These are phyloP conservation scores for Synergus umbraculus DNA, from an alignment of 2,888 invertebrate species.

Conservation along the genomic window DNA sequence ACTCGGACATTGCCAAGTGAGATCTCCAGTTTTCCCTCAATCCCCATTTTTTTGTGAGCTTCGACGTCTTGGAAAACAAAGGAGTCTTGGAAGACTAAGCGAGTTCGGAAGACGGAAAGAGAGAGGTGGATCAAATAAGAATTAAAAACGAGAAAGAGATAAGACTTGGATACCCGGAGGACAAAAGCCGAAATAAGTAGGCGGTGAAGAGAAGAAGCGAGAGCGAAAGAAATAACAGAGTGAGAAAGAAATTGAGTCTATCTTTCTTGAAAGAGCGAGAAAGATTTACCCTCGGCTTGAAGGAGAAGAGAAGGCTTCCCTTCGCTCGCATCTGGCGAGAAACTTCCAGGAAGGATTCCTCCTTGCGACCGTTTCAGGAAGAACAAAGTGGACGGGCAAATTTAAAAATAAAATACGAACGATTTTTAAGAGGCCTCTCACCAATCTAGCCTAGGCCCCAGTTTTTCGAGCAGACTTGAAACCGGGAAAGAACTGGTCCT, in stretches of 20 bases:
- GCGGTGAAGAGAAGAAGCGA: slow-evolving; percentile 31
- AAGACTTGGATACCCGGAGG: slow-evolving; percentile 36
- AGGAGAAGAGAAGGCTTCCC: slow-evolving; percentile 39
- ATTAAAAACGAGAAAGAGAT: slow-evolving; percentile 26
- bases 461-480: slow-evolving; percentile 12
- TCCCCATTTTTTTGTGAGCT: slow-evolving; percentile 20
- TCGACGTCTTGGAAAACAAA: slow-evolving; percentile 31
- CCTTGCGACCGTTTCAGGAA: slow-evolving; percentile 29
- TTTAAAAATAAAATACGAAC: slow-evolving; percentile 14
- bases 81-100: slow-evolving; percentile 26
- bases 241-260: neutral
- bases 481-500: slow-evolving; percentile 32
- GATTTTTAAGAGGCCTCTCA: slow-evolving; percentile 18
- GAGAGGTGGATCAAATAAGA: slow-evolving; percentile 9
- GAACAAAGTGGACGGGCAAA: slow-evolving; percentile 31
- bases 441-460: slow-evolving; percentile 28
- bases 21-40: slow-evolving; percentile 26
- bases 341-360: slow-evolving; percentile 40
- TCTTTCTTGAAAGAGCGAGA: slow-evolving; percentile 20
- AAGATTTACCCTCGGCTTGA: neutral
- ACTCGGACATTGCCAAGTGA: slow-evolving; percentile 30
- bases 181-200: slow-evolving; percentile 41
- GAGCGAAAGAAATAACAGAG: neutral
- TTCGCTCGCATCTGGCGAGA: slow-evolving; percentile 41
- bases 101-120: slow-evolving; percentile 20